Percentiles rank a stretch among this genome's conserved stretches.
These are phyloP conservation scores for Uropetala carovei DNA, from an alignment of 2,888 invertebrate species.

Conservation along the genomic window DNA sequence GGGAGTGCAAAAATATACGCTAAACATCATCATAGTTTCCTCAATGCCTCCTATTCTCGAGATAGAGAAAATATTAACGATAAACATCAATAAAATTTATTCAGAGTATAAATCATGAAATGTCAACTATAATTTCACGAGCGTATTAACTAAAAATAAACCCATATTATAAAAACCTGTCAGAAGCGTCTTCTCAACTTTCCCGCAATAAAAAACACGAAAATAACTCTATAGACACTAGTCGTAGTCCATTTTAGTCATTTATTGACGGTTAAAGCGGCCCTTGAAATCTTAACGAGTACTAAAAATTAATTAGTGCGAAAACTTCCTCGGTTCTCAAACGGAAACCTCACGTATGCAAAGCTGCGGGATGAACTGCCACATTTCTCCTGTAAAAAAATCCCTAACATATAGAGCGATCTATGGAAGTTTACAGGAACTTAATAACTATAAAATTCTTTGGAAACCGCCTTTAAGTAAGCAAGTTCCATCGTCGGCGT, in stretches of 20 bases:
- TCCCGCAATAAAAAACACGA: too few relatives aligned
- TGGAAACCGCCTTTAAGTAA: conserved; percentile 24
- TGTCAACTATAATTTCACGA: too few relatives aligned
- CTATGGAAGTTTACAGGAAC: neutral
- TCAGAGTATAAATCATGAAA: too few relatives aligned
- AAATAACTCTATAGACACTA: too few relatives aligned
- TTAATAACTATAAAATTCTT: conserved; percentile 32
- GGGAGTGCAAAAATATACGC: too few relatives aligned
- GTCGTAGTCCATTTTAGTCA: neutral
- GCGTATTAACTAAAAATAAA: too few relatives aligned
- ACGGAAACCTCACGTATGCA: neutral
- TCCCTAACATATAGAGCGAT: conserved; percentile 19
- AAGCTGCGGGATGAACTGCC: neutral
- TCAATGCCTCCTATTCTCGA: too few relatives aligned
- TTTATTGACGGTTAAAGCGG: neutral
- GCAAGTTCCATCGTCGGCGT: conserved; percentile 6
- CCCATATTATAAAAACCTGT: neutral
- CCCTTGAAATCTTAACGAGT: conserved; percentile 38
- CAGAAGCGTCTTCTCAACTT: neutral
- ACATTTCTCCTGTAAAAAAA: neutral
- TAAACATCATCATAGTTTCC: too few relatives aligned
- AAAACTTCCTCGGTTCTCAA: conserved; percentile 17
- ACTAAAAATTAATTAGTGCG: conserved; percentile 25
- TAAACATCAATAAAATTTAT: too few relatives aligned
- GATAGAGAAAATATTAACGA: too few relatives aligned